A percentile compares a stretch with the other conserved stretches of the same genome.
Conservation (phyloP, 2,888 invertebrate genomes). For the Campaea margaritaria region DNA sequence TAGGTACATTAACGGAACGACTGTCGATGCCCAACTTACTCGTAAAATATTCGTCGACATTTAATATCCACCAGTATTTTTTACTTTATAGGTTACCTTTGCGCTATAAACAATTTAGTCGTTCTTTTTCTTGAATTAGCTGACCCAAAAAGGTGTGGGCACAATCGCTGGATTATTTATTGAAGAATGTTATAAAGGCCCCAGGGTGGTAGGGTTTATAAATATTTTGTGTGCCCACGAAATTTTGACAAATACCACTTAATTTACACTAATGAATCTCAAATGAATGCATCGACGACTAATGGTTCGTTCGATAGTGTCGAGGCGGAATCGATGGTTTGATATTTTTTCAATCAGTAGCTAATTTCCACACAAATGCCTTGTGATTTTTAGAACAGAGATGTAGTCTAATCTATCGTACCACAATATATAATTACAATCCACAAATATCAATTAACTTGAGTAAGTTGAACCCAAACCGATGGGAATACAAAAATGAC, state of each 20-base stretch:
- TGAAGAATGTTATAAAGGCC: slow-evolving; percentile 62
- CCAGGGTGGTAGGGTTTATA: slow-evolving; percentile 69
- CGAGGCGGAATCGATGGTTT: slow-evolving; percentile 49
- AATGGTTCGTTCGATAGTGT: slow-evolving; percentile 63
- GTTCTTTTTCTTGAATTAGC: slow-evolving; percentile 51
- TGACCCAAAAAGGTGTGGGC: slow-evolving; percentile 60
- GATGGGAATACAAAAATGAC: no score
- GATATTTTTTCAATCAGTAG: slow-evolving; percentile 24
- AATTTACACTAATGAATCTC: slow-evolving; percentile 82
- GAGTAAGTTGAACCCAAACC: no score
- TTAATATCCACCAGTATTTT: slow-evolving; percentile 63
- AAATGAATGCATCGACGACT: slow-evolving; percentile 76
- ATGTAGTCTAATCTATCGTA: background rate
- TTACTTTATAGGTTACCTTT: slow-evolving; percentile 57
- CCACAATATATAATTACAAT: no score
- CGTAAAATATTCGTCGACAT: slow-evolving; percentile 73
- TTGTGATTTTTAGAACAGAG: background rate
- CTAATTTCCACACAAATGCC: background rate
- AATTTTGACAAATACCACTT: slow-evolving; percentile 83
- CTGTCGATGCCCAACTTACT: slow-evolving; percentile 66
- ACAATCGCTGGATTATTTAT: slow-evolving; percentile 64
- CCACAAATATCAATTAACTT: no score
- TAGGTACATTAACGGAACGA: slow-evolving; percentile 72
- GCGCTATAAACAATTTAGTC: slow-evolving; percentile 62
- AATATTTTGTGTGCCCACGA: slow-evolving; percentile 76